Base-by-base conservation (phyloP, 1,140 invertebrate genomes). In the Sarcophaga bullata region DNA sequence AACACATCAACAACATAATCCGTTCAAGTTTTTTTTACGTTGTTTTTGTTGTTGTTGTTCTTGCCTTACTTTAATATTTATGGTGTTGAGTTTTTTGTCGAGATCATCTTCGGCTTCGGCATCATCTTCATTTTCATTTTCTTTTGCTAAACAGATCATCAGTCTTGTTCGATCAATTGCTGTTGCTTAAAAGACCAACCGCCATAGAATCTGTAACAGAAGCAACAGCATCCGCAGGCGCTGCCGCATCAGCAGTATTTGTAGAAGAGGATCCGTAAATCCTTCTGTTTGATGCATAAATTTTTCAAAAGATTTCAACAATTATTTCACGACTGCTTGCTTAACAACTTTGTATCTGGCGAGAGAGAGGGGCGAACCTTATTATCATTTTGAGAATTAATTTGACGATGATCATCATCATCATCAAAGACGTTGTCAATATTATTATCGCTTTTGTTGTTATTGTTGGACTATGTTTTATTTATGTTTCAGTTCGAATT, bases 401-500 rank as follows among this genome's bases (percentile, higher is more conserved):
- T 68, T 75, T 58, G 73, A 76, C 49, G 0, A 80, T 85, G 81
- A 62, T 58, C 50, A 17, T 68, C 25, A 81, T 85, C 85, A 84
- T 82, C 76, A 76, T 78, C 58, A 52, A n/a, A n/a, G n/a, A 62
- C 73, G 83, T 80, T 58, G 73, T 82, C 47, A n/a, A 73, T 83
- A 58, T 83, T 84, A 46, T 81, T 80, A 78, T 25, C 73, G 62
- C 48, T 17, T 58, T 58, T 68, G 37, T 81, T 84, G 82, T 84
- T 85, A 86, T 83, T 82, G 58, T 76, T 25, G 19, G 86, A 89
- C 88, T 89, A 89, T 89, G 88, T 89, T 89, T 89, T 89, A 89
- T 89, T 89, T 89, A 89, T 89, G 88, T 85, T 84, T 85, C 85
- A 83, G 85, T 84, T 84, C 85, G 85, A 89, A 89, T 87, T 89